These are phyloP conservation scores for Capromys pilorides DNA, from an alignment of 2,797 vertebrate species.

Conservation along the genomic window DNA sequence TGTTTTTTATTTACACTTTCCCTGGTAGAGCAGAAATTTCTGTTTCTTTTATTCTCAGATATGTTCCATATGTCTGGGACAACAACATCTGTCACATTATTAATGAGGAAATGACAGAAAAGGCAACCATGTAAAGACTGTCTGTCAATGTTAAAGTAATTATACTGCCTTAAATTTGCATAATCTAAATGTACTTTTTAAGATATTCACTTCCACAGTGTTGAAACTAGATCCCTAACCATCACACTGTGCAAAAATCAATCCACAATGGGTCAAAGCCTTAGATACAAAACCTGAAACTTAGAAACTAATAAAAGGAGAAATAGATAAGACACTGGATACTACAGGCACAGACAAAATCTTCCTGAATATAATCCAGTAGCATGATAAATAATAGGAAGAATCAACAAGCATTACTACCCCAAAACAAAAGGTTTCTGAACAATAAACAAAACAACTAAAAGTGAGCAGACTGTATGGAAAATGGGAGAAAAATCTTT, in stretches of 20 bases:
- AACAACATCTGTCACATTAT: neutral
- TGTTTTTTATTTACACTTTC: neutral
- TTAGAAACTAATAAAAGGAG: neutral
- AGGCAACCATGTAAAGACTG: neutral
- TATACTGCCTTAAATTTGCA: neutral
- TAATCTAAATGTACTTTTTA: neutral
- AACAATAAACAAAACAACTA: neutral
- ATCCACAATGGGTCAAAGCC: neutral
- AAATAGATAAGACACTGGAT: neutral
- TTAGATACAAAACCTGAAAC: neutral
- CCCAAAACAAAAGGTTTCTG: neutral
- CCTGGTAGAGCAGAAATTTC: neutral
- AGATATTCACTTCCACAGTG: neutral
- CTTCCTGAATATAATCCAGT: neutral
- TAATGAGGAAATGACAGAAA: neutral
- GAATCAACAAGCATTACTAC: neutral
- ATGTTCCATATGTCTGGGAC: neutral
- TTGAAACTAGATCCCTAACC: neutral
- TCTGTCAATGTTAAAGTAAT: neutral
- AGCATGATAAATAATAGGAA: neutral
- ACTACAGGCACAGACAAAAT: neutral
- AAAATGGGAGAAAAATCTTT: neutral
- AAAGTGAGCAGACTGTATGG: too few relatives aligned
- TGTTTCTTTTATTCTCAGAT: constrained; percentile 16
- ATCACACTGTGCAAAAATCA: neutral